phyloP scores from a whole-genome alignment of 2,888 invertebrate genomes.

The Azorinus chamasolen region DNA sequence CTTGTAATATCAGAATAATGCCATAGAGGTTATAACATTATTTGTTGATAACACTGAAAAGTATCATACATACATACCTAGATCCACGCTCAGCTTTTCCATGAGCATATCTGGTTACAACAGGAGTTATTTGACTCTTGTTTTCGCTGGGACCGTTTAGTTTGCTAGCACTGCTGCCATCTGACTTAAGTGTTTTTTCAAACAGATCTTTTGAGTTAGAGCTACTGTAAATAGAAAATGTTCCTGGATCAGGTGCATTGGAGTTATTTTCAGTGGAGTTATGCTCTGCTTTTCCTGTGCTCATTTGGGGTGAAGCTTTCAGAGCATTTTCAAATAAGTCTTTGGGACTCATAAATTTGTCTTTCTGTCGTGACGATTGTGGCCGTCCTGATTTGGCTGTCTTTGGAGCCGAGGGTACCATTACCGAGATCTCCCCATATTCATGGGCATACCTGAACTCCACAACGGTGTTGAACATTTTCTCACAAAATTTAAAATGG shows the following conservation, averaged over 20 bases:
- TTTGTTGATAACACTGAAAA: no score
- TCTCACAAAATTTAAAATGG: conserved; percentile 77
- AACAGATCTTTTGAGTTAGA: conserved; percentile 66
- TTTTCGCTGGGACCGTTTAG: background rate
- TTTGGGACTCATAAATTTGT: conserved; percentile 67
- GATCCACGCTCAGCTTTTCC: no score
- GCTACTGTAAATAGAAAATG: background rate
- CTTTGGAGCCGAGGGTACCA: conserved; percentile 70
- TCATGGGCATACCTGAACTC: conserved; percentile 83
- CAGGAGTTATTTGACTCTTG: background rate
- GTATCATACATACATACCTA: no score
- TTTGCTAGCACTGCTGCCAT: conserved; percentile 5
- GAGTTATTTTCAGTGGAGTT: background rate
- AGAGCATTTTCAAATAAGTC: conserved; percentile 74
- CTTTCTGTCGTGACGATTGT: conserved; percentile 57
- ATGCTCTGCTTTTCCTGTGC: background rate
- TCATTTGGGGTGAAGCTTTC: conserved; percentile 21
- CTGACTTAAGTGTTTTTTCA: conserved; percentile 63
- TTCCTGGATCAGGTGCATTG: background rate
- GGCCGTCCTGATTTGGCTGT: conserved; percentile 70
- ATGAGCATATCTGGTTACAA: no score
- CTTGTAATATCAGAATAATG: no score
- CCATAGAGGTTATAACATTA: no score
- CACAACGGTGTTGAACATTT: conserved; percentile 75
- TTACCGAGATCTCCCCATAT: conserved; percentile 78